Conservation (phyloP, 2,888 invertebrate genomes). For the Hedychridium roseum region DNA sequence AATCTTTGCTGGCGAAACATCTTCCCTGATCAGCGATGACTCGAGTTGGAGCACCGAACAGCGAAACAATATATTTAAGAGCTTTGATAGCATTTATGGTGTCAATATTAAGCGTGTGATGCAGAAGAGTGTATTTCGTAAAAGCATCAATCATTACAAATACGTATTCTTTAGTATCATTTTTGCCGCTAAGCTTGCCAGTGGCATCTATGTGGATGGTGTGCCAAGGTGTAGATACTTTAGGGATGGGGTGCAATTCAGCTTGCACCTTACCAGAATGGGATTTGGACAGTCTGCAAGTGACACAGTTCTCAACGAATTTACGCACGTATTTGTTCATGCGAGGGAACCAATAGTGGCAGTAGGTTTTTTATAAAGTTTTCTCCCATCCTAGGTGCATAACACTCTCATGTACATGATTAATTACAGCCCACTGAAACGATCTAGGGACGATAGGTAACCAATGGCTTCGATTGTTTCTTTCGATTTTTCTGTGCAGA, state of each 20-base stretch:
- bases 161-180: slow-evolving; percentile 41
- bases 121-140: slow-evolving; percentile 36
- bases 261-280: slow-evolving; percentile 40
- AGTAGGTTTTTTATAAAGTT: slow-evolving; percentile 29
- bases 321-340: slow-evolving; percentile 46
- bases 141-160: slow-evolving; percentile 42
- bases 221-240: slow-evolving; percentile 40
- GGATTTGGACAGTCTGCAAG: slow-evolving; percentile 46
- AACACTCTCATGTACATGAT: slow-evolving; percentile 19
- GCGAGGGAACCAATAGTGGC: slow-evolving; percentile 46
- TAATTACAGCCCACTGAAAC: slow-evolving; percentile 20
- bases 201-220: slow-evolving; percentile 45
- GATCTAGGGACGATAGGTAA: slow-evolving; percentile 18
- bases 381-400: slow-evolving; percentile 19
- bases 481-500: slow-evolving; percentile 28
- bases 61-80: slow-evolving; percentile 12
- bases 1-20: slow-evolving; percentile 24
- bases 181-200: slow-evolving; percentile 38
- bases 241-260: slow-evolving; percentile 50
- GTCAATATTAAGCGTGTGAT: slow-evolving; percentile 48
- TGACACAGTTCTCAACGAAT: slow-evolving; percentile 50
- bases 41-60: slow-evolving; percentile 29
- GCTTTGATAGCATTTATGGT: slow-evolving; percentile 24
- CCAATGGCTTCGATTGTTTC: slow-evolving; percentile 18
- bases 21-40: slow-evolving; percentile 25